Evolutionary conservation across 2,113 vertebrate species (phyloP), one percentile per base, ranked within the genome.

Genomic region (Rhabdomys dilectus): DNA sequence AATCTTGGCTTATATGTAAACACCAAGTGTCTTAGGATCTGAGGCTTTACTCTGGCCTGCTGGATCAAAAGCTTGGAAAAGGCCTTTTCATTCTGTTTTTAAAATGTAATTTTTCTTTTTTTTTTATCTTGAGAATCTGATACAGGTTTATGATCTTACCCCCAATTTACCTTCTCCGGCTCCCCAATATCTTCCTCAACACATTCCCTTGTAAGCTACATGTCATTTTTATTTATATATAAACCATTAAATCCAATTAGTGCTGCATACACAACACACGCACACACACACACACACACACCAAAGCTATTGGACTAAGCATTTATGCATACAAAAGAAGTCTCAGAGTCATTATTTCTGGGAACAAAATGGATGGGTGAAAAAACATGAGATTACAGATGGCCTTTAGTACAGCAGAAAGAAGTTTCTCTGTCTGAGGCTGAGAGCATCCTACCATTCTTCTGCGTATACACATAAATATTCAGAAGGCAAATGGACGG

Each of bases 21-120:
- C 6, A 17, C 31, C 10, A 10, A 24, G 26, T 45, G 0, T 0
- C 0, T 36, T 24, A 56, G 53, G 60, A 24, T 42, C 60, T 2
- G 81, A 66, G 77, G 13, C 24, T 36, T 36, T 10, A 13, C 39
- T 26, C 9, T 1, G 62, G 39, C 15, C 24, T 2, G 0, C 1
- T 34, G 9, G 70, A 21, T 31, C 36, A 31, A 88, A 77, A 53
- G 68, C 66, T 84, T 15, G 15, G 24, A 1, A 29, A n/a, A 73
- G 42, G 42, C 8, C 39, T 7, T 42, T 39, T 58, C 80, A 82
- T 82, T 82, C 36, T 58, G 11, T 13, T n/a, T 81, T 81, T 12
- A 15, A 62, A 22, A 42, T 62, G 17, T 26, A 42, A 76, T 73
- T 73, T 39, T 39, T 53, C 9, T 21, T 39, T 42, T 8, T 60